Base-by-base conservation (phyloP, 1,140 invertebrate species). In the Atta colombica region DNA sequence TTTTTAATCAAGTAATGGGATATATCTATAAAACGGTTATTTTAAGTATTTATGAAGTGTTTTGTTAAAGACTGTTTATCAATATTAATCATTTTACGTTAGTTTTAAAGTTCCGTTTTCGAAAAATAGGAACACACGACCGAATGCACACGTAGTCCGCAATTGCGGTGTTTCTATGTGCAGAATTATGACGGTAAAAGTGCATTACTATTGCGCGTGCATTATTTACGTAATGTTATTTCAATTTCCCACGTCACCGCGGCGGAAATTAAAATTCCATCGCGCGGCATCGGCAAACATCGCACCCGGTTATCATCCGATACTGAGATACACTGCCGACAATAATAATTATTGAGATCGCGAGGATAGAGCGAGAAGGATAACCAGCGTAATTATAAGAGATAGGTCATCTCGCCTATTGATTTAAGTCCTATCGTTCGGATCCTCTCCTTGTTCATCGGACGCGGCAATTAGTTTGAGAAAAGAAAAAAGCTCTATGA, bases 251-350 rank as follows among this genome's bases (percentile, higher is more conserved):
- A 75, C 80, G 80, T 75, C 69, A 51, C 39, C 80, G 69, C n/a
- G 80, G 80, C 69, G 55, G 69, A 84, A 84, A 84, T 84, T 84
- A 84, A 84, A 84, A 61, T 75, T 49, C 80, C 39, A 75, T 75
- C 58, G 69, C 69, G n/a, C 80, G 80, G 55, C 55, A 61, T 84
- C 80, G 49, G 66, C 53, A 81, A 81, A 81, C 80, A 82, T 75
- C 69, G 45, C 68, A 75, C 49, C 66, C 77, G 39, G 39, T 63
- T 61, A 84, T 74, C 80, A 84, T 74, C 71, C 80, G 80, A 84
- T 61, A 72, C 80, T 18, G 55, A 21, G 68, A 74, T 84, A 61
- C 39, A 71, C 39, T n/a, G 45, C 69, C 69, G 68, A 49, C 68
- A 81, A 81, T 84, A 75, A 84, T 84, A 84, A 84, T 61, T 74